These are phyloP conservation scores for Porites lobata DNA, from an alignment of 92 coral and sea anemone genomes.

Conservation along the genomic window DNA sequence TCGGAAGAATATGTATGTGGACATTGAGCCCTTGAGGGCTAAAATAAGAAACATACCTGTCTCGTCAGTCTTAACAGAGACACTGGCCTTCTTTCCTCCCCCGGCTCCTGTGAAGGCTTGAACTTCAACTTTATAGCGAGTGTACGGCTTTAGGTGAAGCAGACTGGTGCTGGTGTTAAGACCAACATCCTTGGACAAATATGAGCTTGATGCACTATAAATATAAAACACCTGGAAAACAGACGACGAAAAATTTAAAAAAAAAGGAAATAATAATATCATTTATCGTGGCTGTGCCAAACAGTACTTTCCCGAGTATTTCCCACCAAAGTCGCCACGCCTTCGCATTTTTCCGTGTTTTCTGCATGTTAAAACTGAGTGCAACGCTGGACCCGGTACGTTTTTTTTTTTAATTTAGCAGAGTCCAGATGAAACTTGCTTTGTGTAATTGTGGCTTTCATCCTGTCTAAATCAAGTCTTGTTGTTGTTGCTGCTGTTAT, in stretches of 20 bases:
- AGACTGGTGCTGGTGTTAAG: background rate
- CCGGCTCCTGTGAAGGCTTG: slow-evolving; percentile 80
- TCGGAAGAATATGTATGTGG: too few relatives aligned
- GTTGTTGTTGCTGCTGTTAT: too few relatives aligned
- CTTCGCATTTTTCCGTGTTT: too few relatives aligned
- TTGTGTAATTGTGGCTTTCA: too few relatives aligned
- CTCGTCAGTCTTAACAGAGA: slow-evolving; percentile 42
- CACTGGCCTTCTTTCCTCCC: slow-evolving; percentile 55
- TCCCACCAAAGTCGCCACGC: too few relatives aligned
- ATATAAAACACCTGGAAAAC: slow-evolving; percentile 4
- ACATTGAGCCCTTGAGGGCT: too few relatives aligned
- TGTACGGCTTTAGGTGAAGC: slow-evolving; percentile 58
- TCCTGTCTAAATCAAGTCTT: too few relatives aligned
- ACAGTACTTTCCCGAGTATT: too few relatives aligned
- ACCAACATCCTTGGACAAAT: background rate
- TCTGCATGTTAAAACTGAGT: too few relatives aligned
- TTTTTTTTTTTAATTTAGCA: too few relatives aligned
- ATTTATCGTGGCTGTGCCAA: background rate
- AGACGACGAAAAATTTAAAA: background rate
- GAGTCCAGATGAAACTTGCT: too few relatives aligned
- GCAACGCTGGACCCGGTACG: too few relatives aligned
- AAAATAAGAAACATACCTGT: slow-evolving; percentile 41
- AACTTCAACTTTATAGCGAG: slow-evolving; percentile 71
- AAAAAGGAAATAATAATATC: background rate
- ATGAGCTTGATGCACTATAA: background rate